These are phyloP conservation scores for Silurus aristotelis DNA, from an alignment of 2,797 vertebrate genomes.

Conservation along the genomic window DNA sequence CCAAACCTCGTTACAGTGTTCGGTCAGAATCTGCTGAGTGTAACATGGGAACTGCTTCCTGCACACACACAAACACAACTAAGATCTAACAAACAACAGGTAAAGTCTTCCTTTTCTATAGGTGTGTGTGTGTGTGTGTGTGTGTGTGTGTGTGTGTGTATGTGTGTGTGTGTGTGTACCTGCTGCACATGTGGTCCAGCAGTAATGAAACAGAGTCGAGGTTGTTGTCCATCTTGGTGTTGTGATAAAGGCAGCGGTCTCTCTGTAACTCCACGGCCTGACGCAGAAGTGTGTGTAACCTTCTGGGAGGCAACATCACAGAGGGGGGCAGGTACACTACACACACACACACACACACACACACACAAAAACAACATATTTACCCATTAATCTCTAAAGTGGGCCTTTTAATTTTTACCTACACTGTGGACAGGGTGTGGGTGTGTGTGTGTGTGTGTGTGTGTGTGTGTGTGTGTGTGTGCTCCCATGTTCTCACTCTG, in stretches of 20 bases:
- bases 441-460: slow-evolving; percentile 4
- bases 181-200: slow-evolving; percentile 97
- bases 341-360: slow-evolving; percentile 36
- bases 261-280: slow-evolving; percentile 97
- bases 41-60: slow-evolving; percentile 99
- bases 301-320: slow-evolving; percentile 96
- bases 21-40: slow-evolving; percentile 98
- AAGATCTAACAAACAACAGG: neutral
- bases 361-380: neutral
- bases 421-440: neutral
- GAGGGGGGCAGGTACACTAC: slow-evolving; percentile 95
- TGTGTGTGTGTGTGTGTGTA: too few species aligned
- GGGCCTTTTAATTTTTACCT: neutral
- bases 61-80: slow-evolving; percentile 9
- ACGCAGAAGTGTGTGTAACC: slow-evolving; percentile 92
- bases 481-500: slow-evolving; percentile 84
- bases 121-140: too few species aligned
- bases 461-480: neutral
- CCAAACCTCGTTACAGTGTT: slow-evolving; percentile 99
- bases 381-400: neutral
- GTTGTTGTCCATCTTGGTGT: slow-evolving; percentile 93
- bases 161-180: slow-evolving; percentile 69
- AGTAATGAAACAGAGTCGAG: slow-evolving; percentile 96
- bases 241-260: slow-evolving; percentile 98
- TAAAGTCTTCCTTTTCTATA: neutral